Base-by-base conservation (phyloP, 2,797 vertebrate genomes). In the Sciaenops ocellatus region DNA sequence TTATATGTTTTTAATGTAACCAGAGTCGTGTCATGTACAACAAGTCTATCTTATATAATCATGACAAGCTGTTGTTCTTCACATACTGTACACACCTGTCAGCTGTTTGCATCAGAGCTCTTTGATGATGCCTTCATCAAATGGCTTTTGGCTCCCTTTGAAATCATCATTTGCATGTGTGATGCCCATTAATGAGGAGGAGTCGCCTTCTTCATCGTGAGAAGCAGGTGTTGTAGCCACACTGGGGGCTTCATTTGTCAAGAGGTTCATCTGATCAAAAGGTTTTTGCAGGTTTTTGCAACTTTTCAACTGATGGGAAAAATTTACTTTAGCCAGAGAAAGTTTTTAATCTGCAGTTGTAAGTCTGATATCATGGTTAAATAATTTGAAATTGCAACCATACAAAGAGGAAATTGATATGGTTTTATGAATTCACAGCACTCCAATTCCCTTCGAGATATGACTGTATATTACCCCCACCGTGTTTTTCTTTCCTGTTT, bases 101-200 rank as follows among this genome's bases (percentile, higher is more conserved):
- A 34, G 55, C 20, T 69, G 76, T 78, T 47, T 80, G 62, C 76
- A 42, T 48, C 26, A 13, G 0, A 10, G 22, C 46, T 51, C 74
- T 76, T 82, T 76, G 54, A 84, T 82, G 38, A 69, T 46, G 34
- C 46, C 24, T 78, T 82, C 60, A 70, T 73, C 38, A 81, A 62
- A 62, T 24, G 11, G n/a, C 38, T 68, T 67, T 50, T 51, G 46
- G 30, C 46, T 54, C 26, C 63, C 55, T 82, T 54, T 63, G 48
- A 83, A 79, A 76, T 34, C 44, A 50, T 78, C 64, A 63, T 83
- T 78, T 73, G 50, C 62, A 71, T 62, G 11, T 2, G 17, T 8
- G 50, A 62, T 9, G 46, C 60, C 13, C 15, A 18, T 60, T 80
- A 79, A 83, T 69, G 47, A 70, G 57, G 28, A 52, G 57, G 51